Evolutionary conservation across 2,888 invertebrate species (phyloP).

Genomic region (Eilema depressum): DNA sequence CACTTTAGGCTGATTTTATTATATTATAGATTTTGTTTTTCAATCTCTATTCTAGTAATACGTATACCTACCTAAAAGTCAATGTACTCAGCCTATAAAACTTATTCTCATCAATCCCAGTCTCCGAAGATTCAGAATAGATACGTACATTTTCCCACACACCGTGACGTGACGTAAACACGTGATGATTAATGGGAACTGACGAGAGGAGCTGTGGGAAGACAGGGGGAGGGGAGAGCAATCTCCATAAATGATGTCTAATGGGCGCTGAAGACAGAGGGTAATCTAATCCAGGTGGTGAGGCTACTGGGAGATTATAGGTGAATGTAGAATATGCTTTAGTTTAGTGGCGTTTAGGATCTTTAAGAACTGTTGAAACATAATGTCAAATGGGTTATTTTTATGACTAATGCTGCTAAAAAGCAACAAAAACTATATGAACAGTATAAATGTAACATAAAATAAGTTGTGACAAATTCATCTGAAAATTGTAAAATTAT

Average conservation of each 20-base stretch:
- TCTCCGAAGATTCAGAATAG: neutral
- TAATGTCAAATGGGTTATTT: neutral
- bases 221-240: constrained; percentile 19
- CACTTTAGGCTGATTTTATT: too few species aligned
- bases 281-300: constrained; percentile 58
- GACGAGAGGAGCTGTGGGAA: constrained; percentile 25
- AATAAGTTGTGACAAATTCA: too few species aligned
- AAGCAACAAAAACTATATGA: too few species aligned
- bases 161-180: constrained; percentile 53
- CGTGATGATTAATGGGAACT: constrained; percentile 57
- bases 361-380: neutral
- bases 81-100: neutral
- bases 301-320: constrained; percentile 16
- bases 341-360: neutral
- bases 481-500: too few species aligned
- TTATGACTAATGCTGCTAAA: neutral
- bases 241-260: constrained; percentile 74
- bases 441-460: too few species aligned
- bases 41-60: too few species aligned
- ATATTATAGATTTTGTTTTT: too few species aligned
- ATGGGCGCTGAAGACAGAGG: constrained; percentile 56
- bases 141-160: constrained; percentile 38
- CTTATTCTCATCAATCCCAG: neutral
- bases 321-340: neutral
- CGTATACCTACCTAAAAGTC: too few species aligned